phyloP scores from a whole-genome alignment of 2,797 vertebrate species.

The Lithobates pipiens region DNA sequence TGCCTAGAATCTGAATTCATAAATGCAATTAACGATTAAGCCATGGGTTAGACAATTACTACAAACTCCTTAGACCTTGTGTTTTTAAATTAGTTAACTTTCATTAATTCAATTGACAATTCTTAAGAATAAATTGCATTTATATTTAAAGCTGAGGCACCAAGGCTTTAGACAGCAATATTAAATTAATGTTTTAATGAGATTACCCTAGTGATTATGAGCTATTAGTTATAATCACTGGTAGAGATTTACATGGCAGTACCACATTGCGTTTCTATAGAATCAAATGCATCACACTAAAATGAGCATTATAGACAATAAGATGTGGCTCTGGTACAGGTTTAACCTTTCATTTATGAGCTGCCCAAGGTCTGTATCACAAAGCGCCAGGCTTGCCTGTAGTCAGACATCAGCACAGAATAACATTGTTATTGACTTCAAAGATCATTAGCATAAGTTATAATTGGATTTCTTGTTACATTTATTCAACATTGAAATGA shows the following conservation, averaged over 20 bases:
- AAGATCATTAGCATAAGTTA: background rate
- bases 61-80: background rate
- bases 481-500: background rate
- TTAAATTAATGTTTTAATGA: constrained; percentile 56
- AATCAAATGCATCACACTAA: constrained; percentile 25
- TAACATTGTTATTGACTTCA: background rate
- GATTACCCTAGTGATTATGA: constrained; percentile 53
- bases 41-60: background rate
- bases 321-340: constrained; percentile 14
- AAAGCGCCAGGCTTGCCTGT: background rate
- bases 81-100: constrained; percentile 24
- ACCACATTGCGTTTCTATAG: constrained; percentile 55
- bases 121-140: constrained; percentile 45
- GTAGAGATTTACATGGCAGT: constrained; percentile 46
- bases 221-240: constrained; percentile 52
- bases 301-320: constrained; percentile 16
- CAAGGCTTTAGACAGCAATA: constrained; percentile 33
- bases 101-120: constrained; percentile 33
- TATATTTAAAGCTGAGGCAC: constrained; percentile 42
- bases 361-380: background rate
- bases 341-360: constrained; percentile 44
- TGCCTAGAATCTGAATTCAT: constrained; percentile 1
- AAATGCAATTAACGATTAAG: background rate
- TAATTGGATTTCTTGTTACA: background rate
- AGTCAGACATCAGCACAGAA: background rate